These are phyloP conservation scores for Acromyrmex echinatior DNA, from an alignment of 1,140 invertebrate genomes.

Conservation along the genomic window DNA sequence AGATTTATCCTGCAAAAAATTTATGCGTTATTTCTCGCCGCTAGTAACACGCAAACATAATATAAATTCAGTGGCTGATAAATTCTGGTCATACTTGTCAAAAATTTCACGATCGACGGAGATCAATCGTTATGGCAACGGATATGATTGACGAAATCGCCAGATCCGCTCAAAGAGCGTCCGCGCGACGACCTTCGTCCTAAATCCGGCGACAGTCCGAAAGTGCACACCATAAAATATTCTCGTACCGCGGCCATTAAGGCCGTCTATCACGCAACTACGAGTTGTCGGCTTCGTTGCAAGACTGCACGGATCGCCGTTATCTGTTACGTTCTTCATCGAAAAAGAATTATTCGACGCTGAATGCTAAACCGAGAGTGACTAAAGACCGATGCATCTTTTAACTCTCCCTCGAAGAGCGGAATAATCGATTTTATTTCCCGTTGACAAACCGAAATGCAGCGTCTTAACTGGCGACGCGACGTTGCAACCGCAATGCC, in stretches of 20 bases:
- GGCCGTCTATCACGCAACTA: constrained; percentile 54
- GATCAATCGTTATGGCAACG: constrained; percentile 3
- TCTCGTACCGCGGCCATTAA: constrained; percentile 52
- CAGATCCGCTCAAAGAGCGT: constrained; percentile 1
- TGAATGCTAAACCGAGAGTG: too few relatives aligned
- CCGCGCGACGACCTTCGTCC: constrained; percentile 63
- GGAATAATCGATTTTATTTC: constrained; percentile 52
- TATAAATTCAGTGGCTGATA: background rate
- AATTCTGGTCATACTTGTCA: background rate
- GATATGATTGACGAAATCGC: constrained; percentile 23
- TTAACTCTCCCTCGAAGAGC: background rate
- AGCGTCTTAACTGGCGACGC: constrained; percentile 36
- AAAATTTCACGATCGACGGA: background rate
- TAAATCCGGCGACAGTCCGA: constrained; percentile 57
- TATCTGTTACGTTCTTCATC: background rate
- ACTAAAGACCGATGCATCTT: background rate
- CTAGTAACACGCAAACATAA: background rate
- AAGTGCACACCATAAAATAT: constrained; percentile 66
- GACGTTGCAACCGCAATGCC: background rate
- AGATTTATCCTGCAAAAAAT: background rate
- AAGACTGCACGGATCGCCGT: constrained; percentile 24
- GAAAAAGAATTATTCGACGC: constrained; percentile 23
- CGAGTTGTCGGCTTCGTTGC: constrained; percentile 14
- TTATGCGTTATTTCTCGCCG: background rate
- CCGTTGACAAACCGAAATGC: constrained; percentile 60